phyloP scores from a whole-genome alignment of 2,888 invertebrate genomes.

The Drosophila peninsularis region DNA sequence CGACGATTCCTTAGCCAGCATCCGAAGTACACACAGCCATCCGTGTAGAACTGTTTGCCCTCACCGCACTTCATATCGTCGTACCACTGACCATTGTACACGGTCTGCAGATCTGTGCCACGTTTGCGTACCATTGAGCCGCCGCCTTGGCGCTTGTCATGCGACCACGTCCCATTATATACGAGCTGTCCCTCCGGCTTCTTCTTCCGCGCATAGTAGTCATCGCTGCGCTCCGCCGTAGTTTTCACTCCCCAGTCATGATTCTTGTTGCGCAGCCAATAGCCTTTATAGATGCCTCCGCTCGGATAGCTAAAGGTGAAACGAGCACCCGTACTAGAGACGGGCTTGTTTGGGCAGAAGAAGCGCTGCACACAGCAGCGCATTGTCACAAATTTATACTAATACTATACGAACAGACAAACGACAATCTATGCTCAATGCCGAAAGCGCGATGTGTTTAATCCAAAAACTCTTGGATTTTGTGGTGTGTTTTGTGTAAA shows the following conservation, averaged over 20 bases:
- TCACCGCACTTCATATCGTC: constrained; percentile 81
- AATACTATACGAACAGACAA: background rate
- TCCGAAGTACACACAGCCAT: constrained; percentile 81
- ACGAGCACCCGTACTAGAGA: constrained; percentile 70
- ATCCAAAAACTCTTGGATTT: background rate
- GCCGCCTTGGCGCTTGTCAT: constrained; percentile 77
- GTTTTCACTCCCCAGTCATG: constrained; percentile 78
- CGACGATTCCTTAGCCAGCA: constrained; percentile 80
- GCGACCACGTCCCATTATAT: constrained; percentile 82
- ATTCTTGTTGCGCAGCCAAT: constrained; percentile 72
- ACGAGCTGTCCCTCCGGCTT: constrained; percentile 66
- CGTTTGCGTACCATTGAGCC: constrained; percentile 78
- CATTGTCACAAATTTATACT: constrained; percentile 46
- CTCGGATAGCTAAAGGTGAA: constrained; percentile 70
- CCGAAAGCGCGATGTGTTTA: background rate
- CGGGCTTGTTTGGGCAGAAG: constrained; percentile 61
- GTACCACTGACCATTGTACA: constrained; percentile 82
- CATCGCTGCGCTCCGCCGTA: constrained; percentile 30
- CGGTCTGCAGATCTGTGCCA: constrained; percentile 65
- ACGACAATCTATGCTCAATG: background rate
- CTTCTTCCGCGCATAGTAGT: constrained; percentile 53
- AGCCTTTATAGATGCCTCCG: constrained; percentile 78
- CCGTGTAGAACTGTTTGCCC: constrained; percentile 82
- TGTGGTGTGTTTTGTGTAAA: background rate
- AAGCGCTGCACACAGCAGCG: constrained; percentile 54